Conservation (phyloP, 2,797 vertebrate species). For the Mormyrops attenuatus region DNA sequence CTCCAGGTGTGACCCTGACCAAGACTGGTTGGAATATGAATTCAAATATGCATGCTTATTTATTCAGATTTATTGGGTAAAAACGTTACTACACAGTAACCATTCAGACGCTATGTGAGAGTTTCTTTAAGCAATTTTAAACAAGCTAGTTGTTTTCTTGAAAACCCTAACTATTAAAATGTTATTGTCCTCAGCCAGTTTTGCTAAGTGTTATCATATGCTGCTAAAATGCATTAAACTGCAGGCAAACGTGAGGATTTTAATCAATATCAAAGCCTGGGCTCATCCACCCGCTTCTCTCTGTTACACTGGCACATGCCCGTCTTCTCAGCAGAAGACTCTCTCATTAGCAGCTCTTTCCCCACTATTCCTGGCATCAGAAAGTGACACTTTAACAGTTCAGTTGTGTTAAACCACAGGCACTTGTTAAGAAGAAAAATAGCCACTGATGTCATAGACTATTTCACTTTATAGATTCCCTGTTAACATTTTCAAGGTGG, state of each 20-base stretch:
- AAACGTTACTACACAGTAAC: neutral
- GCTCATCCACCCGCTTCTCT: neutral
- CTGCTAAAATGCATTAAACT: neutral
- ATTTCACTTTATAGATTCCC: neutral
- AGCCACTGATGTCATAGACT: neutral
- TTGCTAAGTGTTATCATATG: neutral
- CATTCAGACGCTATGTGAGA: neutral
- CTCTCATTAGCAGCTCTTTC: neutral
- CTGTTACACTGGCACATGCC: neutral
- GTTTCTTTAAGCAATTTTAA: neutral
- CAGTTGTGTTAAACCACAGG: neutral
- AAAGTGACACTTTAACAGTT: neutral
- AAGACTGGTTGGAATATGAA: neutral
- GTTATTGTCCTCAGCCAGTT: neutral
- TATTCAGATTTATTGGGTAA: neutral
- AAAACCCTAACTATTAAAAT: neutral
- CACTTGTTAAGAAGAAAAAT: neutral
- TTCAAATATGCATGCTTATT: neutral
- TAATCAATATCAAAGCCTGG: neutral
- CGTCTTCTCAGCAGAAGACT: neutral
- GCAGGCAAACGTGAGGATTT: neutral
- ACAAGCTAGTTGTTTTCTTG: neutral
- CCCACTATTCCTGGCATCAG: neutral
- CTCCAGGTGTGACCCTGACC: neutral
- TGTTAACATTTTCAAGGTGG: neutral